Evolutionary conservation across 1,140 invertebrate species (phyloP), one percentile per base, ranked within the genome.

Genomic region (Drosophila nebulosa): DNA sequence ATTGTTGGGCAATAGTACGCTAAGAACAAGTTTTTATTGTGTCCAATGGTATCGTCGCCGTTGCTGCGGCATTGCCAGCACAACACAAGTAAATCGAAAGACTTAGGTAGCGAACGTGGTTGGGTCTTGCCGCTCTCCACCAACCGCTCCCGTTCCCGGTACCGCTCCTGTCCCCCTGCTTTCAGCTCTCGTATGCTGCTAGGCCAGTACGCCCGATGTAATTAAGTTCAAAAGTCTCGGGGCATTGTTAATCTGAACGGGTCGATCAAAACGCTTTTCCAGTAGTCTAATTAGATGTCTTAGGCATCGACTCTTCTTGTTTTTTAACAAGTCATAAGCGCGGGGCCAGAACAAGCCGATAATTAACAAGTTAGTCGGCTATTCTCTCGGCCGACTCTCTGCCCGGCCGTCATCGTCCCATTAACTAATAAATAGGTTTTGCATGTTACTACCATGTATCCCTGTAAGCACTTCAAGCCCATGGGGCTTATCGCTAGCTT

Each of bases 261-360:
- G 62, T 53, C 50, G 59, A 80, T 80, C 68, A 51, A 52, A 52
- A 77, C 65, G 63, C 53, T 56, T 74, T 65, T 79, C 66, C 76
- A 79, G 77, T 69, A 79, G 77, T 74, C 71, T 79, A 79, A 79
- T 79, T 79, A 79, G 74, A 61, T 63, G 65, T 79, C 65, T 79
- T 70, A 79, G 57, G 51, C 30, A 21, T 18, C 18, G 30, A 36
- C 10, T 58, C 18, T 21, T 22, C 27, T 32, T 36, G 35, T 57
- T 52, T 12, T 12, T 36, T 3, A n/a, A 36, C 2, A 36, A n/a
- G 35, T 36, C 39, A 21, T 46, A 46, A 46, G 39, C 39, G 16
- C 39, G 16, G 39, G 39, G 18, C 27, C 18, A n/a, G 52, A 14
- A 51, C 51, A 46, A 50, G 56, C 53, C 35, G 65, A 51, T 35